Base-by-base conservation (phyloP, 2,797 vertebrate genomes). In the Erpetoichthys calabaricus region DNA sequence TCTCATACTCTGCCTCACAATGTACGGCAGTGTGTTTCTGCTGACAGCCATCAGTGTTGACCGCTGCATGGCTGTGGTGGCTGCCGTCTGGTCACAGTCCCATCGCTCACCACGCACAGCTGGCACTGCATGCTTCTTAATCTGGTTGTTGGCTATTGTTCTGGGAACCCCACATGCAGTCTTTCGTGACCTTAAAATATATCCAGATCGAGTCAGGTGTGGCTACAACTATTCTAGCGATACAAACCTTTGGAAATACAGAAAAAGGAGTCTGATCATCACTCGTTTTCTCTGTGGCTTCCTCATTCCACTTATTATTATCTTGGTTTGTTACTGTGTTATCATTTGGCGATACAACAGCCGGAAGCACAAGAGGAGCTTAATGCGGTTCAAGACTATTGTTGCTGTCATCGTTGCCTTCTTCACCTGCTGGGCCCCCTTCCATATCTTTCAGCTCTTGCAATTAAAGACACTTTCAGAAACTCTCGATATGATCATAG, bases 351-450 rank as follows among this genome's bases (percentile, higher is more conserved):
- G 72, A 4, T 61, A 70, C 51, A 61, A 51, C 6, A 71, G 64
- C 4, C 63, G 75, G 41, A 60, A 64, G 1, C 67, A 56, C 4
- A 60, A 51, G 8, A 74, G 49, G 46, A 72, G 55, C 3, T 8
- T n/a, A 0, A 74, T 62, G 63, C 74, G 78, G 42, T 58, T 68
- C 6, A 60, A 70, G 44, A 65, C 85, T 8, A 76, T 84, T 53
- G 43, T 78, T 7, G 5, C 75, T 0, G 53, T 86, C 25, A 62
- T 86, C 56, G 41, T 77, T 51, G 68, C 78, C 4, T 88, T 88
- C 57, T 84, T 86, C 61, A 4, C 78, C 54, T 85, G 82, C 65
- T 87, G 85, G 83, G 47, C 81, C 53, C 85, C 83, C 0, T 77
- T 70, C 43, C 80, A 86, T 5, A n/a, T 82, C 42, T n/a, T 69